Conservation (phyloP, 2,888 invertebrate species). For the Augiades crinisus region DNA sequence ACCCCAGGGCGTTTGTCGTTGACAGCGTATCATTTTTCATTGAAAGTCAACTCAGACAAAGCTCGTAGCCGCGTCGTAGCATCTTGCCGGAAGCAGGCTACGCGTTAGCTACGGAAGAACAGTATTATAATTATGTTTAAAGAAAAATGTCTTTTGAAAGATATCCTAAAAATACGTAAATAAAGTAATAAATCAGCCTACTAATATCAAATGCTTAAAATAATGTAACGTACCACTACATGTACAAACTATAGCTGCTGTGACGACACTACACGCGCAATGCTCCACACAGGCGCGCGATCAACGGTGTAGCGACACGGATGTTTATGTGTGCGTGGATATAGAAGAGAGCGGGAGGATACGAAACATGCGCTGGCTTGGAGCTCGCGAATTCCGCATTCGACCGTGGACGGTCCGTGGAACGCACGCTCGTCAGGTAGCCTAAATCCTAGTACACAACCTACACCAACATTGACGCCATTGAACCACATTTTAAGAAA, state of each 20-base stretch:
- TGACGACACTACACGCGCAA: constrained; percentile 5
- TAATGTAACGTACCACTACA: not conserved
- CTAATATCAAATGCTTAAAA: constrained; percentile 1
- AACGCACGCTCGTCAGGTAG: constrained; percentile 52
- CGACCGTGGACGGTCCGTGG: constrained; percentile 63
- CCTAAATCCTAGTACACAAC: constrained; percentile 59
- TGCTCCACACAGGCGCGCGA: not conserved
- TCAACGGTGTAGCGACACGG: constrained; percentile 13
- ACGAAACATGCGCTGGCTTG: constrained; percentile 34
- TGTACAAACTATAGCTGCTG: constrained; percentile 1
- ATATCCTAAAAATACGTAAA: too few species aligned
- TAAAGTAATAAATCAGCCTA: constrained; percentile 8
- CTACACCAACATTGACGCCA: constrained; percentile 76
- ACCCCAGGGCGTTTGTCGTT: not conserved
- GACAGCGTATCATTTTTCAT: constrained; percentile 9
- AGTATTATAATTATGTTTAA: too few species aligned
- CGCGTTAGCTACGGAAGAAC: constrained; percentile 12
- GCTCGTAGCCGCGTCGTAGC: constrained; percentile 30
- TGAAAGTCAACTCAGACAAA: constrained; percentile 7
- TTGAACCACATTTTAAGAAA: constrained; percentile 54
- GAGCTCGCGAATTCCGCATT: constrained; percentile 58
- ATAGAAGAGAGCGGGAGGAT: constrained; percentile 41
- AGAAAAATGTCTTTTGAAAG: too few species aligned
- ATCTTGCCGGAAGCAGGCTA: constrained; percentile 17
- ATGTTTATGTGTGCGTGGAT: constrained; percentile 21